Base-by-base conservation (phyloP, 1,140 invertebrate genomes). In the Elysia chlorotica region DNA sequence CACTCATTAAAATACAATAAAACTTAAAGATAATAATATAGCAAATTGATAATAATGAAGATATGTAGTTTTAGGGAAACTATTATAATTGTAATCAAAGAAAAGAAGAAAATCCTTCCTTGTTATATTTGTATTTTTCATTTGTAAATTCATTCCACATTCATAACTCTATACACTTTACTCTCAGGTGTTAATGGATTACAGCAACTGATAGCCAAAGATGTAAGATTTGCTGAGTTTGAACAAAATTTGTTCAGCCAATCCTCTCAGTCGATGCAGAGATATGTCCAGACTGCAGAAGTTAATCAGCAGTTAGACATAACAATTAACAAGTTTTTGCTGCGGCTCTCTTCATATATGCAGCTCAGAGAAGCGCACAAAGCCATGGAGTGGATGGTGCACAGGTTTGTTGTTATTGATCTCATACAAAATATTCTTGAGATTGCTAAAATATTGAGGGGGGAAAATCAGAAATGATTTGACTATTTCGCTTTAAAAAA, bases 361-460 rank as follows among this genome's bases (percentile, higher is more conserved):
- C 69, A 71, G 59, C 38, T 71, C 0, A 25, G 69, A 30, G 69
- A 71, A n/a, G 56, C 69, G 6, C 69, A 71, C 38, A 71, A 71
- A 48, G 69, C 69, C 2, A 41, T 71, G 69, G 69, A 71, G 36
- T 71, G 69, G 69, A 2, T 71, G 69, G 69, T 71, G 1, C 36
- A 71, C 38, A 62, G 69, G 69, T 71, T 48, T n/a, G n/a, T n/a
- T n/a, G n/a, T n/a, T n/a, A n/a, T n/a, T n/a, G n/a, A n/a, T n/a
- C n/a, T n/a, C n/a, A n/a, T n/a, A n/a, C n/a, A n/a, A n/a, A n/a
- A n/a, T n/a, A n/a, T n/a, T n/a, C n/a, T n/a, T n/a, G n/a, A n/a
- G n/a, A n/a, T n/a, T 48, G 41, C 41, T 14, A 48, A 48, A 48
- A 48, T 48, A 48, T 48, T 48, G 10, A 48, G 10, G 41, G 41